phyloP scores from a whole-genome alignment of 2,888 invertebrate genomes.

The Sarcophaga carnaria region DNA sequence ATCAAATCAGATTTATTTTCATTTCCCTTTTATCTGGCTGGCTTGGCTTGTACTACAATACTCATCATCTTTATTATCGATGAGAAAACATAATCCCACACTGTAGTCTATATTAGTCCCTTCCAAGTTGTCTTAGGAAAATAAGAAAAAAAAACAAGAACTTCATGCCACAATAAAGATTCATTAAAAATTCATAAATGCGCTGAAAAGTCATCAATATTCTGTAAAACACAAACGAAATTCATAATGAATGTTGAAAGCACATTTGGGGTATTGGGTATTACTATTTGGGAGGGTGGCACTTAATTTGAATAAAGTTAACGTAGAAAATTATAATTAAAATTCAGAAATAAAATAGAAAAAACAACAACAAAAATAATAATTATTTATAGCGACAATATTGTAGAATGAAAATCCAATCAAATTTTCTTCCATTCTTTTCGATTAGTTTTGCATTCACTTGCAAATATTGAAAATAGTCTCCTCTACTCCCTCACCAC shows the following conservation, averaged over 20 bases:
- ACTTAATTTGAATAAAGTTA: not conserved
- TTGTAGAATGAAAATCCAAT: not conserved
- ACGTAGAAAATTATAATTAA: slow-evolving; percentile 1
- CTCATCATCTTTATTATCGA: not conserved
- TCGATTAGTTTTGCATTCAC: not conserved
- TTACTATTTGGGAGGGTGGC: not conserved
- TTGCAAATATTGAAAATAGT: not conserved
- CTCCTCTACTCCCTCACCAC: not conserved
- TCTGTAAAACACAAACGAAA: slow-evolving; percentile 30
- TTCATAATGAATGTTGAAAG: not conserved
- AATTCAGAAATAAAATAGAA: slow-evolving; percentile 16
- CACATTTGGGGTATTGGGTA: not conserved
- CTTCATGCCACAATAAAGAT: slow-evolving; percentile 5
- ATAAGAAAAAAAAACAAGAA: too few species aligned
- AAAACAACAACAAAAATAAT: not conserved
- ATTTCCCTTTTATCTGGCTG: not conserved
- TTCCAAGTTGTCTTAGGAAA: not conserved
- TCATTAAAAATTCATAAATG: slow-evolving; percentile 70
- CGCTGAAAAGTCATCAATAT: slow-evolving; percentile 69
- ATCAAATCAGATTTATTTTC: slow-evolving; percentile 24
- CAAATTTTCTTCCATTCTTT: not conserved
- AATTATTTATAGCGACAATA: not conserved
- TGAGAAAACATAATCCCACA: not conserved
- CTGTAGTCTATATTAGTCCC: not conserved
- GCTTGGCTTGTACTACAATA: not conserved